Base-by-base conservation (phyloP, 2,113 vertebrate species). In the Vidua chalybeata region DNA sequence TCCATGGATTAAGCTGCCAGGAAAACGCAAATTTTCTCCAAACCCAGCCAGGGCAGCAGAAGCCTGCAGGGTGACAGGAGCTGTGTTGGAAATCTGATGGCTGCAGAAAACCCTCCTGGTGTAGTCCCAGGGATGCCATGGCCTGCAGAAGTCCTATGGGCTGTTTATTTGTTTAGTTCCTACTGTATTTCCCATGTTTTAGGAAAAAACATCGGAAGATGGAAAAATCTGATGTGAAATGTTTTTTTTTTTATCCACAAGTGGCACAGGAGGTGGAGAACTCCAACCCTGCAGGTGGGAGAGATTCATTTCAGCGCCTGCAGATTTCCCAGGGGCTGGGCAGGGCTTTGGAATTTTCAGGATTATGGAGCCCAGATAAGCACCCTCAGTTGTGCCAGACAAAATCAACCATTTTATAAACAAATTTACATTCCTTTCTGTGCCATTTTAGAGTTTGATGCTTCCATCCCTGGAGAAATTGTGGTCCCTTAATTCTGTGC, bases 121-220 rank as follows among this genome's bases (percentile, higher is more conserved):
- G 0, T 2, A 12, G 15, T 52, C n/a, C 19, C 17, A 11, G 31
- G 48, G 58, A 11, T 30, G 12, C 35, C 46, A 77, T 0, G 0
- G 26, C 56, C 46, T 17, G 19, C 27, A 35, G 48, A 89, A 35
- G 6, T 39, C 58, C 51, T 16, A 1, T 1, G 1, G 17, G 9
- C 1, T 48, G 14, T 30, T 68, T 39, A 9, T 62, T 74, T 52
- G 12, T 61, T 59, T 37, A 39, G 37, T 51, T 91, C 27, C 54
- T 11, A 14, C 22, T 26, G 31, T 23, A 37, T 61, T 76, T 79
- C 52, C 33, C 22, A 12, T 0, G 5, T 43, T 77, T 74, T 18
- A 9, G 7, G 6, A 35, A 19, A 35, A 55, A 49, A 52, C 1
- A 0, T 8, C 3, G 1, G n/a, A 30, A 62, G 46, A 77, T 35